Base-by-base conservation (phyloP, 2,797 vertebrate species). In the Thripadectes ignobilis region DNA sequence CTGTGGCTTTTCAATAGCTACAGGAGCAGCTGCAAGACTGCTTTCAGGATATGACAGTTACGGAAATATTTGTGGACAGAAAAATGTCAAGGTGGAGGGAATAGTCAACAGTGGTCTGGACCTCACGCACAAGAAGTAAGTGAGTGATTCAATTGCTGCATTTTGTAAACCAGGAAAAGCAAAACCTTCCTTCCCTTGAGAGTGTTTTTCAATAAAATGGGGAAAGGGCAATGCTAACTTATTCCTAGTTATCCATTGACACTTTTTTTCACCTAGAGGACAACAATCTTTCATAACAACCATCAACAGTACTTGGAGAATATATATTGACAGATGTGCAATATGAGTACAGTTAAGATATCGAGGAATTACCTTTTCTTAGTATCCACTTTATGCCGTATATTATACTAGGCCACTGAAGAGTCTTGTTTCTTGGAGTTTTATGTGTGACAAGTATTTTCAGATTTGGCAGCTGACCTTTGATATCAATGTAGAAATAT, bases 1-100 rank as follows among this genome's bases (percentile, higher is more conserved):
- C 97, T 99, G 99, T 98, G 98, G 99, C 95, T 99, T 99, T 98
- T 99, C 99, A 96, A 98, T 99, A 96, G 98, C 97, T 97, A 99
- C 99, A 69, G 99, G 99, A 95, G 99, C 99, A 95, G 99, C 99
- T 62, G 98, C 98, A 54, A 98, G 99, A 95, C 98, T 99, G 67
- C 96, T 99, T 77, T 99, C 98, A 26, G 99, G 99, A 88, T 99
- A 99, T 95, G 99, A 99, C 98, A 99, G 99, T 98, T 99, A 99
- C 7, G 99, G 99, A 94, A 99, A 99, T 98, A 99, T 99, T 62
- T 99, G 99, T 88, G 99, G 99, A 79, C 98, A 98, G 88, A 99
- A 98, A 97, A 99, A 99, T 85, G 97, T 98, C 78, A 98, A 98
- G 85, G 98, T 99, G 57, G 98, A 99, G 80, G 98, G 97, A 81